A percentile compares a stretch with the other conserved stretches of the same genome.
Evolutionary conservation across 2,888 invertebrate species (phyloP).

Genomic region (Eupithecia dodoneata): DNA sequence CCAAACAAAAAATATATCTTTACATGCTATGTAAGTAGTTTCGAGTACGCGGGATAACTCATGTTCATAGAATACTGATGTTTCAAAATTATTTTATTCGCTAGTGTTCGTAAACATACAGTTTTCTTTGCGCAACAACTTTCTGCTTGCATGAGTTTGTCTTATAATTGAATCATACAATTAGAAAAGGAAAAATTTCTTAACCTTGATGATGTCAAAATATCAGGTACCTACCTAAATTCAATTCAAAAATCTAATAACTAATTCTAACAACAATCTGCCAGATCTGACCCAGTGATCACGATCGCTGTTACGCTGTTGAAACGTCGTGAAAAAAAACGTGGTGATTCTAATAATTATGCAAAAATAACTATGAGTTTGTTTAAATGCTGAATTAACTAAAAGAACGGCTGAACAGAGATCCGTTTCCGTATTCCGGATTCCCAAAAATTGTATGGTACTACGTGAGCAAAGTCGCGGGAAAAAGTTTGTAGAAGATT

Average conservation of each 20-base stretch:
- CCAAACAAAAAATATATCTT: too few species aligned
- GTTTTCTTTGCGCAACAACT: neutral
- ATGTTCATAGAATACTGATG: neutral
- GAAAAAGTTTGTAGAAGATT: neutral
- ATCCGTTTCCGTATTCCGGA: neutral
- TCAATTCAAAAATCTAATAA: neutral
- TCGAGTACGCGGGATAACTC: neutral
- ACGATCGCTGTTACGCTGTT: neutral
- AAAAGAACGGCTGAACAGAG: too few species aligned
- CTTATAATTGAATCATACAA: neutral
- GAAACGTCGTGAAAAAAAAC: neutral
- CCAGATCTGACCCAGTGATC: neutral
- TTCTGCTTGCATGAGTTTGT: neutral
- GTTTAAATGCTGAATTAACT: neutral
- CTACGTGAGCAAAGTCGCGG: neutral
- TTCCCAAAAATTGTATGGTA: neutral
- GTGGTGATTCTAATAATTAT: neutral
- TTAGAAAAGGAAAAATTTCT: too few species aligned
- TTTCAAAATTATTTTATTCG: too few species aligned
- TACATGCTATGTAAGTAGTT: too few species aligned
- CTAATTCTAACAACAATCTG: neutral
- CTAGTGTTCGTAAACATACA: neutral
- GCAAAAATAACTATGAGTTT: neutral
- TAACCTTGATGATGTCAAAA: neutral
- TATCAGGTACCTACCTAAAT: neutral